A percentile compares a stretch with the other conserved stretches of the same genome.
Conservation (phyloP, 2,888 invertebrate genomes). For the Drosophila sordidula region DNA sequence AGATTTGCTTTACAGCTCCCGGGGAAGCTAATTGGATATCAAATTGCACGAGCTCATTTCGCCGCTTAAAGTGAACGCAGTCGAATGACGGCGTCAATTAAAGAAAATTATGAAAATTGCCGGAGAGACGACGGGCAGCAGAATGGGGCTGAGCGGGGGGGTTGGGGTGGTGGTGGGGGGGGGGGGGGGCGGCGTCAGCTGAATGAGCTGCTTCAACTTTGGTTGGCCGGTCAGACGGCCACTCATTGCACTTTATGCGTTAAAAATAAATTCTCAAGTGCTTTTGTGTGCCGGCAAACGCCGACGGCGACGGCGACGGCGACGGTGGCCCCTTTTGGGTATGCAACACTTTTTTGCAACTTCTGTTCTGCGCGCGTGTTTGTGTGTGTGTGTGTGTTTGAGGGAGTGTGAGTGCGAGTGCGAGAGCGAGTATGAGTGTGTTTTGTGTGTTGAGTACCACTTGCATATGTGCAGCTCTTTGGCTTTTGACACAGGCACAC, state of each 20-base stretch:
- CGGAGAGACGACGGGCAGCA: background rate
- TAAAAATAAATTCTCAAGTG: conserved; percentile 64
- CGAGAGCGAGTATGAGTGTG: conserved; percentile 30
- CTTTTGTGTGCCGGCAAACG: conserved; percentile 55
- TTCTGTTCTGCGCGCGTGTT: conserved; percentile 5
- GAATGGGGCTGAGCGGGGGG: background rate
- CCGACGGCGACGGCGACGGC: conserved; percentile 19
- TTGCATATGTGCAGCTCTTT: conserved; percentile 56
- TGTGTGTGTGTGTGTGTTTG: background rate
- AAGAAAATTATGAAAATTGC: conserved; percentile 49
- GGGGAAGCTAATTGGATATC: background rate
- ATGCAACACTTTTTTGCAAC: conserved; percentile 55
- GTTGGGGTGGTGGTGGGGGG: background rate
- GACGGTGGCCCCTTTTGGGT: conserved; percentile 38
- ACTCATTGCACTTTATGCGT: conserved; percentile 66
- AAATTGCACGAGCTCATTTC: background rate
- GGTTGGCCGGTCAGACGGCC: conserved; percentile 49
- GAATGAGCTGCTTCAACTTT: conserved; percentile 29
- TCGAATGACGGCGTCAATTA: conserved; percentile 42
- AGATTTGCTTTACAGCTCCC: background rate
- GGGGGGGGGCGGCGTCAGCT: conserved; percentile 3
- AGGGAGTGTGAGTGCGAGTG: conserved; percentile 31
- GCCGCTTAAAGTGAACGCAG: conserved; percentile 6
- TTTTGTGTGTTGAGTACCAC: conserved; percentile 66
- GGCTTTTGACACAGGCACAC: conserved; percentile 55